A percentile compares a stretch with the other conserved stretches of the same genome.
phyloP scores from a whole-genome alignment of 2,888 invertebrate genomes.

The Beris chalybata region DNA sequence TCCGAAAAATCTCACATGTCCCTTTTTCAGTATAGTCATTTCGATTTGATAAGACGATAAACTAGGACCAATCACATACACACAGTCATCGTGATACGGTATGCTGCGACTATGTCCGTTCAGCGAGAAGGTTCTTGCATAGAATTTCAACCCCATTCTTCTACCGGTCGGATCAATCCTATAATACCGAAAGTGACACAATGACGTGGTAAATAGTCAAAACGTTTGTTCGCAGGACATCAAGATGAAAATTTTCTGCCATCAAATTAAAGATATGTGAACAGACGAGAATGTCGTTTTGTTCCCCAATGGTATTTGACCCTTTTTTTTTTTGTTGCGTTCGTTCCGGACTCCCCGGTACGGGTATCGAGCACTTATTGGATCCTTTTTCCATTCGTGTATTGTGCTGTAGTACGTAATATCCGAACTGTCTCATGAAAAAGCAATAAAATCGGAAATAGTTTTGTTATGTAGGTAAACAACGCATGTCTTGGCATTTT shows the following conservation, averaged over 20 bases:
- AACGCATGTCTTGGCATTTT: constrained; percentile 25
- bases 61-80: constrained; percentile 22
- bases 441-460: constrained; percentile 40
- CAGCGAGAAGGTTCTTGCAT: not conserved
- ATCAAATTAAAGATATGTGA: constrained; percentile 37
- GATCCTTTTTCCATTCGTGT: constrained; percentile 28
- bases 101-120: too few relatives aligned
- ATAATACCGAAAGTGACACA: constrained; percentile 36
- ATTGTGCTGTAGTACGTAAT: constrained; percentile 23
- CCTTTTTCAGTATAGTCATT: constrained; percentile 33
- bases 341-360: not conserved
- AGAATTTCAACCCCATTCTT: constrained; percentile 5
- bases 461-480: constrained; percentile 37
- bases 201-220: constrained; percentile 40
- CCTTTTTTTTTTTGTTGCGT: constrained; percentile 28
- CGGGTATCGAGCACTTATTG: constrained; percentile 13
- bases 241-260: constrained; percentile 36
- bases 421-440: constrained; percentile 36
- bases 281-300: constrained; percentile 29
- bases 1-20: constrained; percentile 34
- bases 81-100: constrained; percentile 28
- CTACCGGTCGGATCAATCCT: constrained; percentile 1
- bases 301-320: constrained; percentile 35
- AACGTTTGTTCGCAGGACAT: constrained; percentile 39
- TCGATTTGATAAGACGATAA: constrained; percentile 39